Evolutionary conservation across 1,140 invertebrate genomes (phyloP).

Genomic region (Diprion similis): DNA sequence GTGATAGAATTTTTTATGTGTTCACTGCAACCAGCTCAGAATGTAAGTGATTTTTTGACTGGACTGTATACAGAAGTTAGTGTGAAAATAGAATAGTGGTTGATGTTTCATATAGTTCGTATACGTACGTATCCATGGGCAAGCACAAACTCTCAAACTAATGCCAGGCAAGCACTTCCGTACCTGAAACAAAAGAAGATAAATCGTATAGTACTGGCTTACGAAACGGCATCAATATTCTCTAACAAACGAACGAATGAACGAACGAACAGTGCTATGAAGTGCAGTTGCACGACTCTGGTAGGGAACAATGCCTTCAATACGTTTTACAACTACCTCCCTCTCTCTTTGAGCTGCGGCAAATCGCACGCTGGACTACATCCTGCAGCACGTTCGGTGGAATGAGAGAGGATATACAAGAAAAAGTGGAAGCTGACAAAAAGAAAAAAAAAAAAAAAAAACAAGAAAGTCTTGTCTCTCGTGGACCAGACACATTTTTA

Average conservation of each 20-base stretch:
- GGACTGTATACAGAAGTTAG: background rate
- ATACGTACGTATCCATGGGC: background rate
- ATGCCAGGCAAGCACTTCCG: constrained; percentile 3
- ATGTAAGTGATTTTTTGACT: background rate
- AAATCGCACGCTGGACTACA: background rate
- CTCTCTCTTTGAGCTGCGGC: background rate
- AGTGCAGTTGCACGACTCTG: constrained; percentile 2
- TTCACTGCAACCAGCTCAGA: background rate
- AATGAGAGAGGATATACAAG: background rate
- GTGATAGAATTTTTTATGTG: background rate
- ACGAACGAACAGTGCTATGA: background rate
- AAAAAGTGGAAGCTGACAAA: background rate
- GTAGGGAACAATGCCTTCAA: constrained; percentile 2
- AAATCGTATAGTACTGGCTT: background rate
- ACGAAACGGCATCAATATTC: constrained; percentile 5
- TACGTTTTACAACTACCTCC: constrained; percentile 3
- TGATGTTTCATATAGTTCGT: background rate
- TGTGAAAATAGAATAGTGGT: background rate
- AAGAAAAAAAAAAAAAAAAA: background rate
- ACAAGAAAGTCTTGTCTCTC: background rate
- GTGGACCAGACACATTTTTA: background rate
- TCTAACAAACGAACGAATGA: constrained; percentile 1
- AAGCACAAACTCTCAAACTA: background rate
- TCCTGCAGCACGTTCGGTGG: background rate
- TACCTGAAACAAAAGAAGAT: constrained; percentile 7